Conservation (phyloP, 2,888 invertebrate species). For the Cenopis cana region DNA sequence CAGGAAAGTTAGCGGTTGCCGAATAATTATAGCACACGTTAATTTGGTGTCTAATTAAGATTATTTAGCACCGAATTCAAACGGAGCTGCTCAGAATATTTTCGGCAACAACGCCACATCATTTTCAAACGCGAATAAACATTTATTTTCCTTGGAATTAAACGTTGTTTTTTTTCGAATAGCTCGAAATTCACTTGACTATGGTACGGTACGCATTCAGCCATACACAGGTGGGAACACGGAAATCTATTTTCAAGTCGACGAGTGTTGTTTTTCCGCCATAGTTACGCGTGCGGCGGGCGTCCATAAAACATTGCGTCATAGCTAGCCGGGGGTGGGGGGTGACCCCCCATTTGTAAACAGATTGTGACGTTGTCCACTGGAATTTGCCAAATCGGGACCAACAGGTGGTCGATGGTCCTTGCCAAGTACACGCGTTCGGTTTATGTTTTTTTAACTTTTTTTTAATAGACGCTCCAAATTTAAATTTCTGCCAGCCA, state of each 20-base stretch:
- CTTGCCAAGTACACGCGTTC: slow-evolving; percentile 44
- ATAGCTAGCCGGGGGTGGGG: slow-evolving; percentile 66
- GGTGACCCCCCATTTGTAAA: slow-evolving; percentile 78
- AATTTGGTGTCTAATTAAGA: slow-evolving; percentile 55
- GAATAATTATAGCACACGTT: slow-evolving; percentile 55
- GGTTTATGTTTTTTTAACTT: slow-evolving; percentile 48
- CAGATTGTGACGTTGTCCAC: slow-evolving; percentile 78
- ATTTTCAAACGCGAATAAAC: slow-evolving; percentile 34
- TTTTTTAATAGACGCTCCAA: slow-evolving; percentile 50
- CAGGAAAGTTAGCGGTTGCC: slow-evolving; percentile 44
- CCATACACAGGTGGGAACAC: slow-evolving; percentile 67
- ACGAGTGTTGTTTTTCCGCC: slow-evolving; percentile 79
- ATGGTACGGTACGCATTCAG: slow-evolving; percentile 61
- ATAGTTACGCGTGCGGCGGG: slow-evolving; percentile 73
- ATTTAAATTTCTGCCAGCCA: slow-evolving; percentile 44
- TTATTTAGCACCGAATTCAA: slow-evolving; percentile 20
- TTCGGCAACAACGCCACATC: slow-evolving; percentile 33
- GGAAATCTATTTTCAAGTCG: slow-evolving; percentile 79
- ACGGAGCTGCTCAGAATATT: slow-evolving; percentile 13
- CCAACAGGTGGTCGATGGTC: slow-evolving; percentile 76
- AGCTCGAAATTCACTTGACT: slow-evolving; percentile 49
- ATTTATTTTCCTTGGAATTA: slow-evolving; percentile 23
- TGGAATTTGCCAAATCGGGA: slow-evolving; percentile 73
- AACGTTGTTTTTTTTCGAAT: slow-evolving; percentile 46
- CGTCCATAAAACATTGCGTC: slow-evolving; percentile 80